phyloP scores from a whole-genome alignment of 2,888 invertebrate genomes.

The Fissipunctia ypsillon region DNA sequence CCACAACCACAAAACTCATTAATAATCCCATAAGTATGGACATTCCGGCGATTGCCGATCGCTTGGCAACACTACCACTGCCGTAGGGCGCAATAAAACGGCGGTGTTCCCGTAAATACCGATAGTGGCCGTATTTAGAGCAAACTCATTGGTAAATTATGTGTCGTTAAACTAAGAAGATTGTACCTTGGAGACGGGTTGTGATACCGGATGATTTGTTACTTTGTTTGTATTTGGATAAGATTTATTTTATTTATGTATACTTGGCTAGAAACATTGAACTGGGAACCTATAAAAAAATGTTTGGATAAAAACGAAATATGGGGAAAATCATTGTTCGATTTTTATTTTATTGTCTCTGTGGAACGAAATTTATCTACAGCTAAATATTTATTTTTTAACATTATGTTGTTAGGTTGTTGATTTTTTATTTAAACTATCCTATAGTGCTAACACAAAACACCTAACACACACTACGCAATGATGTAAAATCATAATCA shows the following conservation, averaged over 20 bases:
- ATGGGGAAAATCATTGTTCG: neutral
- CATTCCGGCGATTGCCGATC: constrained; percentile 52
- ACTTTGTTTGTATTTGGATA: neutral
- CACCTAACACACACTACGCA: neutral
- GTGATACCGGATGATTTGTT: constrained; percentile 15
- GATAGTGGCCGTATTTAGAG: constrained; percentile 67
- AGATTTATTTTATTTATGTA: neutral
- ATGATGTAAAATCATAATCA: neutral
- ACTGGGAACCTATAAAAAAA: neutral
- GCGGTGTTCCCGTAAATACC: constrained; percentile 54
- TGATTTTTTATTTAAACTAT: too few relatives aligned
- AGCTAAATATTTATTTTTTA: neutral
- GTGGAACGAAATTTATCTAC: neutral
- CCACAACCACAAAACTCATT: constrained; percentile 38
- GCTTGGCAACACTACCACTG: constrained; percentile 59
- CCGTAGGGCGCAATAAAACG: constrained; percentile 62
- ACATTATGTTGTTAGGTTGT: neutral
- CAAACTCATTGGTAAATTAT: constrained; percentile 68
- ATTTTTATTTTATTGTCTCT: neutral
- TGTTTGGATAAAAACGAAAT: neutral
- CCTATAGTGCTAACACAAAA: too few relatives aligned
- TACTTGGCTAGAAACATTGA: neutral
- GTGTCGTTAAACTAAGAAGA: constrained; percentile 59
- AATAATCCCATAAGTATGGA: constrained; percentile 58
- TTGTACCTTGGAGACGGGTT: constrained; percentile 63